phyloP scores from a whole-genome alignment of 2,113 vertebrate genomes.

The Sarotherodon lohbergeri region DNA sequence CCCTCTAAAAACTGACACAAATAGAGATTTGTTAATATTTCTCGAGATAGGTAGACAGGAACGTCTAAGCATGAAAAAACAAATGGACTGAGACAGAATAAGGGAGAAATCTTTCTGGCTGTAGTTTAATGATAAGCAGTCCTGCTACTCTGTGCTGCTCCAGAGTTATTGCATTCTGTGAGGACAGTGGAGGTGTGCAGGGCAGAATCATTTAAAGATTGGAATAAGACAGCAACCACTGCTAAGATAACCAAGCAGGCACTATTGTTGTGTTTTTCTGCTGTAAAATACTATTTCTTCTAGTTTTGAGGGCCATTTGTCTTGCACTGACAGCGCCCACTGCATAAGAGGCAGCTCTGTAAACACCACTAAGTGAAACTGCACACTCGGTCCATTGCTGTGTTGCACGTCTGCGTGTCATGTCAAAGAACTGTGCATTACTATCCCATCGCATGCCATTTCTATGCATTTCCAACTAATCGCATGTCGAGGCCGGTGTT shows the following conservation, averaged over 20 bases:
- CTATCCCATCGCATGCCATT: background rate
- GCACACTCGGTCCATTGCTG: background rate
- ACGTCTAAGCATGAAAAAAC: background rate
- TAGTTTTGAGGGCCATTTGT: background rate
- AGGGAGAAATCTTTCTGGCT: background rate
- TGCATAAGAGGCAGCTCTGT: background rate
- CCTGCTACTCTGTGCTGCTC: background rate
- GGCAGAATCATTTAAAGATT: background rate
- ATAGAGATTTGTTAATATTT: constrained; percentile 17
- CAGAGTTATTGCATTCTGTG: background rate
- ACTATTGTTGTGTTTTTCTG: constrained; percentile 5
- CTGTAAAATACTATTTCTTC: background rate
- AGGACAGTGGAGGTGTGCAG: constrained; percentile 4
- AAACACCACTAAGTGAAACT: background rate
- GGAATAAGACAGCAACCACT: background rate
- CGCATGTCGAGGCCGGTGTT: background rate
- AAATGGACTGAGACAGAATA: background rate
- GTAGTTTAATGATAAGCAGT: constrained; percentile 13
- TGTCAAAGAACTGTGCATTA: background rate
- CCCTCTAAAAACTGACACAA: background rate
- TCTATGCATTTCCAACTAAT: background rate
- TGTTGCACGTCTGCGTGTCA: background rate
- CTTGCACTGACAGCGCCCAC: background rate
- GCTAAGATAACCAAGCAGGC: background rate
- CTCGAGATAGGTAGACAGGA: background rate